Evolutionary conservation across 2,113 vertebrate species (phyloP).

Genomic region (Mirounga angustirostris): DNA sequence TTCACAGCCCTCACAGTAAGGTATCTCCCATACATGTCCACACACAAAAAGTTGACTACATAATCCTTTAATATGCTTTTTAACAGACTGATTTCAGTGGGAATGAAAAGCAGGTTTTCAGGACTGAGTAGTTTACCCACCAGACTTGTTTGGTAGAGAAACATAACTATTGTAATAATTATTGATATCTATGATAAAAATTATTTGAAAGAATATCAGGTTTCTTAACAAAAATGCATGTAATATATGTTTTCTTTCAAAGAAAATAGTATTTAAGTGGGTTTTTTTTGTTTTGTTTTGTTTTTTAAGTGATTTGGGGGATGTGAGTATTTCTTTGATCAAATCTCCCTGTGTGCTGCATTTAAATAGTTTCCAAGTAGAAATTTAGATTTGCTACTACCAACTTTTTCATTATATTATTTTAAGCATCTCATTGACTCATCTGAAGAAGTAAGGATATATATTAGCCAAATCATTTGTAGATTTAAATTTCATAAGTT

Average conservation of each 20-base stretch:
- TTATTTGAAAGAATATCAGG: background rate
- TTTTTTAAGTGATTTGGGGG: background rate
- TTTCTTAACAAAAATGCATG: background rate
- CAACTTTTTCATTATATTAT: background rate
- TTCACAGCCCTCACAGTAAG: background rate
- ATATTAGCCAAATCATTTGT: background rate
- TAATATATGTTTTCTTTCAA: background rate
- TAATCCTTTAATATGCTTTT: background rate
- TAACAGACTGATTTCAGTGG: background rate
- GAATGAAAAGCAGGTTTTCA: background rate
- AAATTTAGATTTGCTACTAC: background rate
- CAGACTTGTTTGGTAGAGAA: background rate
- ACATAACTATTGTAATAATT: background rate
- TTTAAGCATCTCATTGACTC: background rate
- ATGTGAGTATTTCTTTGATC: background rate
- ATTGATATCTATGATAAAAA: background rate
- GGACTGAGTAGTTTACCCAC: background rate
- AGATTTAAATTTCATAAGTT: background rate
- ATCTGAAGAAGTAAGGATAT: background rate
- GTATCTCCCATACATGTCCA: background rate
- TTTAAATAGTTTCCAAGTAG: background rate
- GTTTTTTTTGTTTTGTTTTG: background rate
- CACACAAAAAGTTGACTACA: background rate
- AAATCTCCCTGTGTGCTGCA: background rate
- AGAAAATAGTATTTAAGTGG: background rate